Percentiles rank a stretch among this genome's conserved stretches.
These are phyloP conservation scores for Octonoba sinensis DNA, from an alignment of 2,888 invertebrate species.

Conservation along the genomic window DNA sequence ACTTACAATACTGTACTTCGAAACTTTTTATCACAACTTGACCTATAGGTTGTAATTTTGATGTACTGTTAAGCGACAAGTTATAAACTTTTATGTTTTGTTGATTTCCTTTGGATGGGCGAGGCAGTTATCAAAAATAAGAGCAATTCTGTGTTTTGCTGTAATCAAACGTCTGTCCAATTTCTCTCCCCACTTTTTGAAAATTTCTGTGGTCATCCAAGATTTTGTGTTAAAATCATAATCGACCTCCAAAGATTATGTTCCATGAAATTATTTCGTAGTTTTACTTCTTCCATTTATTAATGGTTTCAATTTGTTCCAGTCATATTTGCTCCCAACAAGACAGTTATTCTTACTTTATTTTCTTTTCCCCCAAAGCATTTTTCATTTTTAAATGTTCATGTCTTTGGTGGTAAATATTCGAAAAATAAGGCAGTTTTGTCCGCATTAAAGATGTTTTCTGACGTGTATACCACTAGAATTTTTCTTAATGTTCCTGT, in stretches of 20 bases:
- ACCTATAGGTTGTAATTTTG: background rate
- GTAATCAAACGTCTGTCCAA: background rate
- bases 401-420: background rate
- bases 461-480: background rate
- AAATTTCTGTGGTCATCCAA: no score
- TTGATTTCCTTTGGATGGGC: background rate
- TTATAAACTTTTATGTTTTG: background rate
- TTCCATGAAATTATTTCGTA: no score
- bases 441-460: constrained; percentile 1
- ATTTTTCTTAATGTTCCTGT: background rate
- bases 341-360: no score
- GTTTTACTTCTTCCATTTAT: no score
- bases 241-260: no score
- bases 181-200: no score
- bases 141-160: background rate
- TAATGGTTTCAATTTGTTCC: no score
- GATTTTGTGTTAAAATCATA: no score
- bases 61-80: background rate
- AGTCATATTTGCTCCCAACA: background rate
- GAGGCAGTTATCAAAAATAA: no score
- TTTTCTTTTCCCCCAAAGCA: background rate
- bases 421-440: constrained; percentile 3
- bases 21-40: no score
- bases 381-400: background rate
- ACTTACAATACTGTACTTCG: no score